Conservation (phyloP, 2,888 invertebrate genomes). For the Eupithecia inturbata region DNA sequence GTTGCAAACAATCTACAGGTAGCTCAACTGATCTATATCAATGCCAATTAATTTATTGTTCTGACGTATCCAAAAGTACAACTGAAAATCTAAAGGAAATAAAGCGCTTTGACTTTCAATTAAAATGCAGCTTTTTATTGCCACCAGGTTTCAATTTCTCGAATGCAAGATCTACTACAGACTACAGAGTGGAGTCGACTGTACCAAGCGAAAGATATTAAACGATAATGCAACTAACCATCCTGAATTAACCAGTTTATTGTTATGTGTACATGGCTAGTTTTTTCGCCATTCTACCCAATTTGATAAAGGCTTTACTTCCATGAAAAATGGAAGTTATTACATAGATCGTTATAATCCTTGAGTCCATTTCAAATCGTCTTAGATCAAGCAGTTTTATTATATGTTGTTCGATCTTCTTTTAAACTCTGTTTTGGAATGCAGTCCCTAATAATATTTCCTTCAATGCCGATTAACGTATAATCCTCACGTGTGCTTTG, state of each 20-base stretch:
- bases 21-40: too few relatives aligned
- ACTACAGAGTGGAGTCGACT: not conserved
- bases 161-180: not conserved
- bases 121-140: too few relatives aligned
- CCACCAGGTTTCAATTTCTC: too few relatives aligned
- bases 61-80: too few relatives aligned
- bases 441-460: not conserved
- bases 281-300: not conserved
- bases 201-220: not conserved
- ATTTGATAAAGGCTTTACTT: not conserved
- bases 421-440: not conserved
- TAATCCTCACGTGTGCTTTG: not conserved
- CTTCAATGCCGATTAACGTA: not conserved
- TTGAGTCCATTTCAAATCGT: not conserved
- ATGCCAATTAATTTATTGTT: too few relatives aligned
- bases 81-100: too few relatives aligned
- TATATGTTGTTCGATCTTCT: not conserved
- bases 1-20: too few relatives aligned
- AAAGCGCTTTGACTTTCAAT: too few relatives aligned
- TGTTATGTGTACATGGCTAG: not conserved
- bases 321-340: not conserved
- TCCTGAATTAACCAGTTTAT: not conserved
- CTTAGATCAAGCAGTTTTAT: not conserved
- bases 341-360: not conserved
- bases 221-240: constrained; percentile 2